A percentile compares a stretch with the other conserved stretches of the same genome.
phyloP scores from a whole-genome alignment of 2,888 invertebrate genomes.

The Hydrotaea cyrtoneurina region DNA sequence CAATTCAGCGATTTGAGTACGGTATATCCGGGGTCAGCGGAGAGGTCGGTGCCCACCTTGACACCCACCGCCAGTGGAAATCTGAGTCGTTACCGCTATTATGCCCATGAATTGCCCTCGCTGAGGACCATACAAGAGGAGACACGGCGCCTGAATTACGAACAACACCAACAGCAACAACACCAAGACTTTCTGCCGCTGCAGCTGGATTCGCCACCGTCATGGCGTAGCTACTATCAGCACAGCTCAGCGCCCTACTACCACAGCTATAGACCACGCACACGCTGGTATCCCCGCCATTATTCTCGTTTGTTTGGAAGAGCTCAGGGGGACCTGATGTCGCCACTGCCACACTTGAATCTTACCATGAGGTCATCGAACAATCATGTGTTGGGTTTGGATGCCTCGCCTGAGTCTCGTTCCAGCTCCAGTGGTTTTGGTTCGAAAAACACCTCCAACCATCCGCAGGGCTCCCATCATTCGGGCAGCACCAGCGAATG shows the following conservation, averaged over 20 bases:
- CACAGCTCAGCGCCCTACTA: conserved; percentile 77
- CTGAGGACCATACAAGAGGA: conserved; percentile 88
- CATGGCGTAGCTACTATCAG: conserved; percentile 82
- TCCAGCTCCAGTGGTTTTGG: conserved; percentile 95
- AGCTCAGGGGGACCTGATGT: conserved; percentile 85
- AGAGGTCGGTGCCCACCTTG: conserved; percentile 86
- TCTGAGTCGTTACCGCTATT: conserved; percentile 81
- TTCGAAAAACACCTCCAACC: conserved; percentile 91
- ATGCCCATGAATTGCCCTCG: conserved; percentile 88
- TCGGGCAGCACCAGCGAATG: conserved; percentile 89
- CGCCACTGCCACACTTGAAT: conserved; percentile 83
- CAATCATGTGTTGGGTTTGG: conserved; percentile 80
- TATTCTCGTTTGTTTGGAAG: conserved; percentile 86
- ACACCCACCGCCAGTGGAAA: conserved; percentile 86
- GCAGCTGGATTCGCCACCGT: conserved; percentile 85
- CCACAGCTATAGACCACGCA: conserved; percentile 83
- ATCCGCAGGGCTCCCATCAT: conserved; percentile 89
- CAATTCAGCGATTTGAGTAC: conserved; percentile 92
- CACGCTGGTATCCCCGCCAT: conserved; percentile 85
- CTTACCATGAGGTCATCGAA: conserved; percentile 73
- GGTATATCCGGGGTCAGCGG: conserved; percentile 90
- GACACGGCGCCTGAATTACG: conserved; percentile 82
- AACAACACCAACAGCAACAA: conserved; percentile 67
- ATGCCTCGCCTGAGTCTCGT: conserved; percentile 92
- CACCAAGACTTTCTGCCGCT: conserved; percentile 82